These are phyloP conservation scores for Eupeodes latifasciatus DNA, from an alignment of 2,888 invertebrate genomes.

Conservation along the genomic window DNA sequence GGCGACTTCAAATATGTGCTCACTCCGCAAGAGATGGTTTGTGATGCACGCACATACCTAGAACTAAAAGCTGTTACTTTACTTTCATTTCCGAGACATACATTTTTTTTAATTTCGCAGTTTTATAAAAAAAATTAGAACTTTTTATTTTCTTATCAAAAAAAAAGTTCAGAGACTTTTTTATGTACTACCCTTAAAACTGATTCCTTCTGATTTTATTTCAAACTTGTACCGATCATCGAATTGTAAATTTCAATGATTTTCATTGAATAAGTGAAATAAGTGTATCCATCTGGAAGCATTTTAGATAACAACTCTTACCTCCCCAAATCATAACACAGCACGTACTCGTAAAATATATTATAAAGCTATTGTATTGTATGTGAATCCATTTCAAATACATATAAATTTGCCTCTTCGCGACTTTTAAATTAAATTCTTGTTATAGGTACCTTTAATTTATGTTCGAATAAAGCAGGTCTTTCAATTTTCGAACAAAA, in stretches of 20 bases:
- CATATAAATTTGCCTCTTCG: constrained; percentile 17
- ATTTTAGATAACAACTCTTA: constrained; percentile 81
- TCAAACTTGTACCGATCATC: constrained; percentile 13
- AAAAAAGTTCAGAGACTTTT: no score
- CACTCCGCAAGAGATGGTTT: no score
- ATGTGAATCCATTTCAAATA: constrained; percentile 35
- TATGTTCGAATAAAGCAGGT: not conserved
- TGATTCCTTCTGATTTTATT: no score
- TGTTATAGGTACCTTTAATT: constrained; percentile 17
- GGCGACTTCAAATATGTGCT: no score
- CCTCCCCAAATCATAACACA: constrained; percentile 7
- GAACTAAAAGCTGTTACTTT: no score
- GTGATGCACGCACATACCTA: no score
- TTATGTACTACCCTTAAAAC: no score
- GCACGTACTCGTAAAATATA: not conserved
- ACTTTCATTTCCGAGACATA: no score
- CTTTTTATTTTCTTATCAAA: no score
- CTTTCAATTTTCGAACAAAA: not conserved
- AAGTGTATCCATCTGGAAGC: constrained; percentile 82
- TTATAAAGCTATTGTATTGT: not conserved
- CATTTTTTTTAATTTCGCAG: no score
- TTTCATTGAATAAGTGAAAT: constrained; percentile 51
- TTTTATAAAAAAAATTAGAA: no score
- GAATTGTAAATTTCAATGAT: constrained; percentile 46
- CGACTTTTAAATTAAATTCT: not conserved